Percentiles rank a stretch among this genome's conserved stretches.
phyloP scores from a whole-genome alignment of 1,140 invertebrate species.

The Drosophila equinoxialis region DNA sequence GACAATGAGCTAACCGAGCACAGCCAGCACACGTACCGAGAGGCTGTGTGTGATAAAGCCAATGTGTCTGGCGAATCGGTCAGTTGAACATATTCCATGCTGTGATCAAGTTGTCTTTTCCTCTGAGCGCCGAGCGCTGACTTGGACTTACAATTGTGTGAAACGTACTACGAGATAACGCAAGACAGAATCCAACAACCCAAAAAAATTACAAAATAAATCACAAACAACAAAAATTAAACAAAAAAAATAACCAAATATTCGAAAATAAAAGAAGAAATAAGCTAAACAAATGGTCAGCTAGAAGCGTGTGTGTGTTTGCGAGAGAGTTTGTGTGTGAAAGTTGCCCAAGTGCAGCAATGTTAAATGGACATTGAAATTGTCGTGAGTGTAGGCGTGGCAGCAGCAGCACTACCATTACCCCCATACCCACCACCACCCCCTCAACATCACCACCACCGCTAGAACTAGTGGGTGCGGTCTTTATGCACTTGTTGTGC shows the following conservation, averaged over 20 bases:
- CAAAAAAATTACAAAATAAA: conserved; percentile 14
- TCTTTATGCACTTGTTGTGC: conserved; percentile 20
- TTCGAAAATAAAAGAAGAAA: neutral
- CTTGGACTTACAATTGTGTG: conserved; percentile 61
- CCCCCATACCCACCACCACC: too few species aligned
- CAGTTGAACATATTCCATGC: conserved; percentile 80
- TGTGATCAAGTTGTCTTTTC: conserved; percentile 81
- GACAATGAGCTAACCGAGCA: conserved; percentile 16
- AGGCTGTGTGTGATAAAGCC: conserved; percentile 60
- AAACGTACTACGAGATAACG: conserved; percentile 64
- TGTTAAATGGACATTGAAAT: conserved; percentile 61
- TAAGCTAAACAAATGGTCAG: conserved; percentile 34
- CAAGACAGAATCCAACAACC: conserved; percentile 36
- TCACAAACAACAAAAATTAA: conserved; percentile 5
- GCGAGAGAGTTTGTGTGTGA: conserved; percentile 22
- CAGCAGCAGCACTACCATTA: conserved; percentile 18
- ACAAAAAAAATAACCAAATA: conserved; percentile 4
- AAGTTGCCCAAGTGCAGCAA: conserved; percentile 26
- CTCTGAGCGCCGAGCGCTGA: conserved; percentile 77
- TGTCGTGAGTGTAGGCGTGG: conserved; percentile 63
- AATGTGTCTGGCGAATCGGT: conserved; percentile 61
- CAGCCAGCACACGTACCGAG: conserved; percentile 21
- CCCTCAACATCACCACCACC: neutral
- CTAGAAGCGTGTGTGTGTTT: conserved; percentile 17
- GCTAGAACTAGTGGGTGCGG: conserved; percentile 11